Evolutionary conservation across 1,140 invertebrate species (phyloP).

Genomic region (Orchestia grillus): DNA sequence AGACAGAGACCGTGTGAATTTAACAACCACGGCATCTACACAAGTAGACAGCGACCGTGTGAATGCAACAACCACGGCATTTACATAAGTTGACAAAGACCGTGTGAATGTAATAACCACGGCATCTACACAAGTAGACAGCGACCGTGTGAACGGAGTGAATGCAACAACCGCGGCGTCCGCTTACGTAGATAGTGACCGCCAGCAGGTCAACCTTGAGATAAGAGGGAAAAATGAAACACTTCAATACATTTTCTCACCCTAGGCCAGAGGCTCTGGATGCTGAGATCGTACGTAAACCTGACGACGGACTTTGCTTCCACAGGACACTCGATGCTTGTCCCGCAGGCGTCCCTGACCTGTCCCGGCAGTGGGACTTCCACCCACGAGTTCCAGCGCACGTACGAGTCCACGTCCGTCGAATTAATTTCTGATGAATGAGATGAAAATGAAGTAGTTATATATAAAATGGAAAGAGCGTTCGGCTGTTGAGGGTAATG

Average conservation of each 20-base stretch:
- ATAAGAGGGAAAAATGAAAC: neutral
- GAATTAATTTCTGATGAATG: slow-evolving; percentile 60
- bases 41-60: too few relatives aligned
- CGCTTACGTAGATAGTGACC: too few relatives aligned
- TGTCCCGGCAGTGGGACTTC: slow-evolving; percentile 64
- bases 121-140: too few relatives aligned
- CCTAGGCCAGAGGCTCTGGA: slow-evolving; percentile 65
- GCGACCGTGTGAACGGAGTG: too few relatives aligned
- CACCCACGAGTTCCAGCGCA: slow-evolving; percentile 64
- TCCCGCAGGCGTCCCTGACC: slow-evolving; percentile 59
- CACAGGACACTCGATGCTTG: slow-evolving; percentile 57
- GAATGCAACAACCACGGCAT: too few relatives aligned
- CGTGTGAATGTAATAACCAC: too few relatives aligned
- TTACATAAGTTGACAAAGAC: too few relatives aligned
- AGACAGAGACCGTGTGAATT: too few relatives aligned
- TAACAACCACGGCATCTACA: too few relatives aligned
- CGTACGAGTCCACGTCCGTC: slow-evolving; percentile 63
- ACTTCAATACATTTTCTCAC: slow-evolving; percentile 32
- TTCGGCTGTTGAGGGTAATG: too few relatives aligned
- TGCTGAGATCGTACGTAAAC: slow-evolving; percentile 64
- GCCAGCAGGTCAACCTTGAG: neutral
- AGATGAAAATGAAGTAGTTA: neutral
- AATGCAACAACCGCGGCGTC: too few relatives aligned
- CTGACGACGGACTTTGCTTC: slow-evolving; percentile 25
- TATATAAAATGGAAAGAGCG: too few relatives aligned